phyloP scores from a whole-genome alignment of 2,888 invertebrate genomes.

The Cyrtodaria siliqua region DNA sequence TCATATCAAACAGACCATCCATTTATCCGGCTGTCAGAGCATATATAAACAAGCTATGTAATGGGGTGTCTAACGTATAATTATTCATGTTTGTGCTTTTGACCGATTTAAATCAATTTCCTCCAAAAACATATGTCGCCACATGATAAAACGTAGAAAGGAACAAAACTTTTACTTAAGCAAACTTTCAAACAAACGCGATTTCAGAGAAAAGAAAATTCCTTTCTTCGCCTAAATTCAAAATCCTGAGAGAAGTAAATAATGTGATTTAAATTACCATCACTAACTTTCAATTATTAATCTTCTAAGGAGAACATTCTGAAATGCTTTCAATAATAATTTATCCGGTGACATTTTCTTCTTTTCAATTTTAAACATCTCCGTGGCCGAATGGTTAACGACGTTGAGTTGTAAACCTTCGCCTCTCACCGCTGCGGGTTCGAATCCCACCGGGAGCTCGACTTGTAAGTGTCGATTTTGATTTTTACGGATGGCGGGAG shows the following conservation, averaged over 20 bases:
- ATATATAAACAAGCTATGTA: constrained; percentile 35
- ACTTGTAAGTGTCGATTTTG: no score
- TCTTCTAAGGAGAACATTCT: not conserved
- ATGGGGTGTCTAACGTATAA: not conserved
- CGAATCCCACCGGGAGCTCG: no score
- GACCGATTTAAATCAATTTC: constrained; percentile 7
- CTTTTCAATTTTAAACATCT: no score
- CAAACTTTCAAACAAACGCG: no score
- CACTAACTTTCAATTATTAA: constrained; percentile 24
- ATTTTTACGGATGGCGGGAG: no score
- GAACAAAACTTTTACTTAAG: constrained; percentile 45
- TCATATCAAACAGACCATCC: constrained; percentile 22
- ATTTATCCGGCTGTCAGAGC: constrained; percentile 32
- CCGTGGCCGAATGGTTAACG: no score
- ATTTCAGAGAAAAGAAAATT: not conserved
- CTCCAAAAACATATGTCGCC: not conserved
- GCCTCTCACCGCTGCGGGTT: no score
- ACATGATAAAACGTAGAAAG: constrained; percentile 2
- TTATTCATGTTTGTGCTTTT: constrained; percentile 13
- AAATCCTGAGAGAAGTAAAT: not conserved
- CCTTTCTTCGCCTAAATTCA: not conserved
- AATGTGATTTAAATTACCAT: constrained; percentile 39
- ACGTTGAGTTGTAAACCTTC: no score
- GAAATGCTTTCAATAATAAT: no score
- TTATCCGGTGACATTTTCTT: no score